These are phyloP conservation scores for Gobionotothen gibberifrons DNA, from an alignment of 2,797 vertebrate genomes.

Conservation along the genomic window DNA sequence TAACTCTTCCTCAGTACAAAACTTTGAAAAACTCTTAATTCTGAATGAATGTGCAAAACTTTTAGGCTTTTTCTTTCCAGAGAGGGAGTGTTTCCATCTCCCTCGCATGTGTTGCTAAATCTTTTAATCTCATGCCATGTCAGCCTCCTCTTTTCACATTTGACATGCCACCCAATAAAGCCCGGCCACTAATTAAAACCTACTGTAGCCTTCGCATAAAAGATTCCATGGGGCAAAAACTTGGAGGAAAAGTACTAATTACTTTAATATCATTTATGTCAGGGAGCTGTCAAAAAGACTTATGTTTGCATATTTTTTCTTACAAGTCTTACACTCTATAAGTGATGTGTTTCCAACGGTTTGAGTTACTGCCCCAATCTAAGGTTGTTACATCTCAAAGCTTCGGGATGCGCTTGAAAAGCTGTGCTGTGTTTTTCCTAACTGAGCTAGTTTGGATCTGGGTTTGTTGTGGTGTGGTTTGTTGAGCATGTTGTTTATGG, in stretches of 20 bases:
- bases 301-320: conserved; percentile 52
- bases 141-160: conserved; percentile 77
- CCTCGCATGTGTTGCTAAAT: conserved; percentile 65
- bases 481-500: conserved; percentile 87
- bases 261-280: conserved; percentile 70
- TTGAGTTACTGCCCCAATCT: conserved; percentile 30
- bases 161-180: conserved; percentile 83
- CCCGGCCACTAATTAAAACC: conserved; percentile 81
- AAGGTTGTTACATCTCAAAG: conserved; percentile 52
- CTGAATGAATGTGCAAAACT: conserved; percentile 65
- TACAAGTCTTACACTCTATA: conserved; percentile 39
- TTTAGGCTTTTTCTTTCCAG: conserved; percentile 7
- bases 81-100: conserved; percentile 61
- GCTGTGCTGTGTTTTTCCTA: conserved; percentile 46
- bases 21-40: conserved; percentile 41
- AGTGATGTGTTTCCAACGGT: conserved; percentile 38
- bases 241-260: conserved; percentile 75
- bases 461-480: conserved; percentile 86
- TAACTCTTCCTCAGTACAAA: conserved; percentile 20
- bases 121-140: conserved; percentile 78
- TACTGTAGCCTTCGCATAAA: conserved; percentile 71
- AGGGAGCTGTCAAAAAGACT: conserved; percentile 68
- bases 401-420: conserved; percentile 63
- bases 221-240: conserved; percentile 62
- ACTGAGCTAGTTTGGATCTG: conserved; percentile 68